Percentiles rank a stretch among this genome's conserved stretches.
phyloP scores from a whole-genome alignment of 2,797 vertebrate genomes.

The Synaphobranchus kaupii region DNA sequence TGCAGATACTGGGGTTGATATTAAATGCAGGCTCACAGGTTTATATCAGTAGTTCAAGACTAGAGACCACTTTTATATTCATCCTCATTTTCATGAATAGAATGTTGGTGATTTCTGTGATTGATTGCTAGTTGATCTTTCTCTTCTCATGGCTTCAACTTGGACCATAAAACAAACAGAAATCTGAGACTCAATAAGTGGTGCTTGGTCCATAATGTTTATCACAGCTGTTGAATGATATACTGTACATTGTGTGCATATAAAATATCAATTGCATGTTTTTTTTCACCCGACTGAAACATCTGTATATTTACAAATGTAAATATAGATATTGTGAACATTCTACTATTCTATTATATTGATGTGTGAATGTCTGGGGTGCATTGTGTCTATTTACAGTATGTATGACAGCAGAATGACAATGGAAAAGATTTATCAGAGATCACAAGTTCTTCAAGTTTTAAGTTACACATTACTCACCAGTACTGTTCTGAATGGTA shows the following conservation, averaged over 20 bases:
- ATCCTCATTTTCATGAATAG: neutral
- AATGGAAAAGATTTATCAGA: neutral
- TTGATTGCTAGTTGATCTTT: neutral
- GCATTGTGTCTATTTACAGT: neutral
- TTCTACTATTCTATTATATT: neutral
- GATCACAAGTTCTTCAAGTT: neutral
- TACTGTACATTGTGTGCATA: neutral
- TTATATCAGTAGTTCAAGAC: neutral
- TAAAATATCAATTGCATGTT: neutral
- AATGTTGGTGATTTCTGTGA: neutral
- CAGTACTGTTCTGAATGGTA: neutral
- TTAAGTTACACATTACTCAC: neutral
- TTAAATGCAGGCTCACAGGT: neutral
- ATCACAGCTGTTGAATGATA: neutral
- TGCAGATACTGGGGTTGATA: neutral
- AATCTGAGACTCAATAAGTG: neutral
- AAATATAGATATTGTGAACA: neutral
- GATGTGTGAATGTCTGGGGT: neutral
- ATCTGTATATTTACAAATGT: neutral
- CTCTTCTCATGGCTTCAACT: neutral
- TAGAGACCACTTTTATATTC: neutral
- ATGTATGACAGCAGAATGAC: constrained; percentile 7
- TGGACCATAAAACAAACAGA: neutral
- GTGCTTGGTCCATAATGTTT: constrained; percentile 1
- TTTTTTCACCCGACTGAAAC: neutral